These are phyloP conservation scores for Terrapene triunguis DNA, from an alignment of 2,113 vertebrate genomes.

Conservation along the genomic window DNA sequence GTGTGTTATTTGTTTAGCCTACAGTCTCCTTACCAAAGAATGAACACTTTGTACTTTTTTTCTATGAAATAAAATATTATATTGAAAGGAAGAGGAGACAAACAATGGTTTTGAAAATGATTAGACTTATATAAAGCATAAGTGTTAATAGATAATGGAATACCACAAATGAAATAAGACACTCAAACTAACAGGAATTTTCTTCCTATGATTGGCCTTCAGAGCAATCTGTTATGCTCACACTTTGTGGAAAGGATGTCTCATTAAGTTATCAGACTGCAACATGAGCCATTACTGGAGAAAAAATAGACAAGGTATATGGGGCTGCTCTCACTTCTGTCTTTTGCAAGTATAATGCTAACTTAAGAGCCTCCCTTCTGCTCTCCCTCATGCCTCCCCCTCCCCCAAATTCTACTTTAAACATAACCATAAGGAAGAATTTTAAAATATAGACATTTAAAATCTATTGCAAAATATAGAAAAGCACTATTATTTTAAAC, in stretches of 20 bases:
- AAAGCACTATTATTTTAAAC: not conserved
- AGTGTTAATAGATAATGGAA: not conserved
- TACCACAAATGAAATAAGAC: not conserved
- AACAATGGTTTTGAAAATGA: not conserved
- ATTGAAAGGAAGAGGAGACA: not conserved
- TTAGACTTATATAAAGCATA: not conserved
- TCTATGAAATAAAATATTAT: not conserved
- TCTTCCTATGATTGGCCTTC: not conserved
- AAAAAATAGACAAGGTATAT: not conserved
- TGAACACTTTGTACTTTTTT: not conserved
- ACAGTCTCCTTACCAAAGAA: not conserved
- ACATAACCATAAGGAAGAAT: not conserved
- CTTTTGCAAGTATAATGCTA: not conserved
- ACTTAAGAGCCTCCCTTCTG: not conserved
- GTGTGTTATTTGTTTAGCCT: not conserved
- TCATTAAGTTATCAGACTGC: not conserved
- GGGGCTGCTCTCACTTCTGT: not conserved
- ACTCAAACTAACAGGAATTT: not conserved
- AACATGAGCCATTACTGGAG: not conserved
- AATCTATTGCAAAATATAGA: not conserved
- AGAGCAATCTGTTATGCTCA: not conserved
- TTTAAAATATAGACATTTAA: not conserved
- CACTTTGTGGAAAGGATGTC: not conserved
- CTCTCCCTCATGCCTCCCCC: rapidly evolving
- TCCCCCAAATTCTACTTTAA: not conserved